These are phyloP conservation scores for Mesitornis unicolor DNA, from an alignment of 2,113 vertebrate species.

Conservation along the genomic window DNA sequence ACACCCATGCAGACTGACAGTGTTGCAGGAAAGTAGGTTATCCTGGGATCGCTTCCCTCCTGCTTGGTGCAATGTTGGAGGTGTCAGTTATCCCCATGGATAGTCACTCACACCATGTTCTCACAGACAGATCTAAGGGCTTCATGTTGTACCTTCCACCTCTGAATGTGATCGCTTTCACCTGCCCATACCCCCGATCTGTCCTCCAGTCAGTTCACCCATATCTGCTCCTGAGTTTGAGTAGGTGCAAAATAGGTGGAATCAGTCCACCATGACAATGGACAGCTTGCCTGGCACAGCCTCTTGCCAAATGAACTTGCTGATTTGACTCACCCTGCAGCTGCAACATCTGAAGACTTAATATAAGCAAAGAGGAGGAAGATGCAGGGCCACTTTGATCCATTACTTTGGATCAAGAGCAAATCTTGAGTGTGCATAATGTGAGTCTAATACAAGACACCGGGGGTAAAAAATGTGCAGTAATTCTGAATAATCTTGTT, in stretches of 20 bases:
- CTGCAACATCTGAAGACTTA: not conserved
- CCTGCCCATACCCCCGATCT: fast-evolving
- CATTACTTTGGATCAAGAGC: not conserved
- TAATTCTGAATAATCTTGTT: not conserved
- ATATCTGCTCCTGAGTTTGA: not conserved
- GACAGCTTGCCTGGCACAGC: not conserved
- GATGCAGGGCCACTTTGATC: not conserved
- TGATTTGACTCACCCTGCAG: not conserved
- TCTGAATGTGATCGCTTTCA: not conserved
- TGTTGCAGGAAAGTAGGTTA: not conserved
- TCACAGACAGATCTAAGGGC: not conserved
- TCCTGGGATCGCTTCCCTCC: not conserved
- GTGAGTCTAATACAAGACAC: not conserved
- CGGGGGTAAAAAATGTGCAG: not conserved
- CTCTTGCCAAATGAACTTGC: not conserved
- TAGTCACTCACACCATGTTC: not conserved
- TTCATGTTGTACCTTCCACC: not conserved
- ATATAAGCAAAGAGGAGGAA: not conserved
- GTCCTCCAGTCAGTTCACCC: not conserved
- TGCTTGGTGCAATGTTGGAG: not conserved
- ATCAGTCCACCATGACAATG: not conserved
- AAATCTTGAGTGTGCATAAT: not conserved
- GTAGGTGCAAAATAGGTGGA: not conserved
- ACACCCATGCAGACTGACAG: not conserved
- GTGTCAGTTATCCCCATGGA: not conserved